These are phyloP conservation scores for Beris morrisii DNA, from an alignment of 2,888 invertebrate species.

Conservation along the genomic window DNA sequence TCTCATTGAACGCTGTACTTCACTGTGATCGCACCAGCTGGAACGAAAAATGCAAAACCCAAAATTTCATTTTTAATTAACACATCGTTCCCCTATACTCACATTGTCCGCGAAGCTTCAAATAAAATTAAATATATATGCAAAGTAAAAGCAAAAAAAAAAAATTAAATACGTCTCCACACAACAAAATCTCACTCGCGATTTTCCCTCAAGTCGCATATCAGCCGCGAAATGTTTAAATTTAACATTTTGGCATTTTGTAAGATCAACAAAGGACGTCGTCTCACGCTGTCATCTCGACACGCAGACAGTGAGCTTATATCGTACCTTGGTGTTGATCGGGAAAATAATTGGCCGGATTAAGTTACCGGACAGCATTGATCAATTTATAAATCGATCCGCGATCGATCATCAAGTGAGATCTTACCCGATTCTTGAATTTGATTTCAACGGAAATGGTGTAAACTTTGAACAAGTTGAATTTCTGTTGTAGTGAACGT, in stretches of 20 bases:
- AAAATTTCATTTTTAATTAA: too few species aligned
- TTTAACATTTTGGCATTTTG: constrained; percentile 36
- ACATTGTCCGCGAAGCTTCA: too few species aligned
- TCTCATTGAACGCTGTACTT: too few species aligned
- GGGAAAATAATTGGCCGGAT: constrained; percentile 10
- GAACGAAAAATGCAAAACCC: too few species aligned
- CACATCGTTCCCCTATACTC: too few species aligned
- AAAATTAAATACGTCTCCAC: too few species aligned
- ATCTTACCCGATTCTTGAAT: background rate
- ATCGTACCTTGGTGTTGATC: constrained; percentile 1
- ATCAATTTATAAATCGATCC: too few species aligned
- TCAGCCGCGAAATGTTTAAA: constrained; percentile 34
- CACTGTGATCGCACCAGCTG: too few species aligned
- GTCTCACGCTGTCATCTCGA: constrained; percentile 6
- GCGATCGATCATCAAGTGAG: background rate
- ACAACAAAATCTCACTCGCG: background rate
- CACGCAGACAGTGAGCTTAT: background rate
- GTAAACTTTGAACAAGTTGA: background rate
- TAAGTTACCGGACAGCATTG: background rate
- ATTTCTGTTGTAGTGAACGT: background rate
- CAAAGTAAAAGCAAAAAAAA: too few species aligned
- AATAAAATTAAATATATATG: too few species aligned
- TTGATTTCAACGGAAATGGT: constrained; percentile 2
- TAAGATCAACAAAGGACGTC: constrained; percentile 35
- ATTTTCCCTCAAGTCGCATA: background rate